Evolutionary conservation across 2,797 vertebrate genomes (phyloP), one percentile per base, ranked within the genome.

Genomic region (Semotilus atromaculatus): DNA sequence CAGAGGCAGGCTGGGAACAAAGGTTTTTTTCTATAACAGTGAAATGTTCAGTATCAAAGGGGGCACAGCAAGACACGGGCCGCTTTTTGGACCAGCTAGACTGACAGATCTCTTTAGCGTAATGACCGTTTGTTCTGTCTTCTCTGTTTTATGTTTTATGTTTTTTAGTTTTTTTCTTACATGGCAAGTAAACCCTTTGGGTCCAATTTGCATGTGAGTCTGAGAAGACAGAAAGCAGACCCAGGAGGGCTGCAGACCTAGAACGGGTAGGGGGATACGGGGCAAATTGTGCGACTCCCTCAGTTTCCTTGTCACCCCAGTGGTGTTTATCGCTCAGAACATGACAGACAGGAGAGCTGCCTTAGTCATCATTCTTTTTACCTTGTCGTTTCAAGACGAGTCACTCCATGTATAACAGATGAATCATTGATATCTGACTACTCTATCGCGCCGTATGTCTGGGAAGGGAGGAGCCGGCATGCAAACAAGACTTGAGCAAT

Each of bases 331-430:
- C 88, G 88, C 92, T 92, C 90, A 90, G 89, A 85, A 86, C 89
- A 91, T 90, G 89, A 90, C 85, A 93, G 92, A 93, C 92, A 92
- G 93, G 89, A 93, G 90, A 92, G 91, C 84, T 90, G 92, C 92
- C 93, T 93, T 92, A 92, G 91, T 88, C 81, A 84, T 91, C 91
- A 88, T 90, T 89, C 88, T 88, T 91, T 87, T 88, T 88, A n/a
- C 88, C 90, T 87, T 90, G 88, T 89, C 88, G 87, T 80, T 77
- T 53, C 93, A 93, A 92, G 73, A 77, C 91, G 91, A 92, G 93
- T 82, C 92, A 93, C 90, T 92, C 92, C 89, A 91, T 93, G 93
- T 90, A 93, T 89, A 86, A 91, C 90, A 85, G 90, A 93, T 91
- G 92, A 93, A 92, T 91, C 92, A 88, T 51, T 43, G 55, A 48